A percentile compares a stretch with the other conserved stretches of the same genome.
Evolutionary conservation across 2,797 vertebrate species (phyloP).

Genomic region (Alca torda): DNA sequence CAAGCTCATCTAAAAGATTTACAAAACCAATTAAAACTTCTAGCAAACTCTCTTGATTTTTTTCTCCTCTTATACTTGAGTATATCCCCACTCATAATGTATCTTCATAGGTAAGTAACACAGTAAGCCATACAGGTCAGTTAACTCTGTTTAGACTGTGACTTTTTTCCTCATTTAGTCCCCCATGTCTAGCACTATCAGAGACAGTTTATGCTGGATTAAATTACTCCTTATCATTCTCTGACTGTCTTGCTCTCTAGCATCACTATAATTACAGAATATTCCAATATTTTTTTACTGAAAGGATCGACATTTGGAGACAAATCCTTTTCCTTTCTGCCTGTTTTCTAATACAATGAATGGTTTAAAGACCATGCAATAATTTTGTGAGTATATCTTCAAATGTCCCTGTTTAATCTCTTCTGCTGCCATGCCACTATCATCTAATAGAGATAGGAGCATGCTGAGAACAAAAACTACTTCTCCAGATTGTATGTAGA

Average conservation of each 20-base stretch:
- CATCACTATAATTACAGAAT: background rate
- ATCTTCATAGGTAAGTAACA: background rate
- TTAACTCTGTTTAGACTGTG: background rate
- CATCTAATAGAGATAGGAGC: background rate
- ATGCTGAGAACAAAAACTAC: background rate
- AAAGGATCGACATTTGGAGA: background rate
- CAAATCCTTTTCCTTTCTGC: background rate
- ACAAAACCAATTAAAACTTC: constrained; percentile 32
- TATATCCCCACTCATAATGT: background rate
- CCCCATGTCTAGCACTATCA: background rate
- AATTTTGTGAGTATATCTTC: background rate
- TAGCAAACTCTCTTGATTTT: background rate
- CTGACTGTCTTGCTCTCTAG: background rate
- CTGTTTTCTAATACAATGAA: background rate
- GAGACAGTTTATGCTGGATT: background rate
- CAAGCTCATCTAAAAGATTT: constrained; percentile 11
- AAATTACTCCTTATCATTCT: background rate
- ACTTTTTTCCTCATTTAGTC: background rate
- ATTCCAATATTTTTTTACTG: background rate
- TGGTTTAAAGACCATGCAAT: accelerated
- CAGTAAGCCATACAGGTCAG: background rate
- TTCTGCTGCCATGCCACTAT: background rate
- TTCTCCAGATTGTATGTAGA: background rate
- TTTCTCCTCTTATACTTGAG: background rate
- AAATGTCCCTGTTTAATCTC: background rate